These are phyloP conservation scores for Reinhardtius hippoglossoides DNA, from an alignment of 2,113 vertebrate species.

Conservation along the genomic window DNA sequence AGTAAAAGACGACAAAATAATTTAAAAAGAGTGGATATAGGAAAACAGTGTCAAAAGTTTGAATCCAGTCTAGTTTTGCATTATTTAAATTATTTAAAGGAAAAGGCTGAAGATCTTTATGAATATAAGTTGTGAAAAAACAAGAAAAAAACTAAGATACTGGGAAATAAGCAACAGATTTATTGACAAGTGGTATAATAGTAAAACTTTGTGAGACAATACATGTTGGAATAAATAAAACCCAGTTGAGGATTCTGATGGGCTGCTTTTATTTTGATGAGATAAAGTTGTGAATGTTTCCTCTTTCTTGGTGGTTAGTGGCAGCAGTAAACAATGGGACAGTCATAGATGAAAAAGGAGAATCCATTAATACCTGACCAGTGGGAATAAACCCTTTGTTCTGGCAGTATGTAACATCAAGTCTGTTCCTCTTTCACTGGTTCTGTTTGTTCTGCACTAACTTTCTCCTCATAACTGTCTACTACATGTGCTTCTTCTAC, in stretches of 20 bases:
- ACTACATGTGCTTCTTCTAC: slow-evolving; percentile 58
- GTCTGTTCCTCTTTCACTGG: background rate
- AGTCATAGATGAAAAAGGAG: background rate
- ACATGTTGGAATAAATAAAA: slow-evolving; percentile 25
- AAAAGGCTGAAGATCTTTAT: too few relatives aligned
- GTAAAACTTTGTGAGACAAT: background rate
- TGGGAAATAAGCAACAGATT: background rate
- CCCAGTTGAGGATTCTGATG: background rate
- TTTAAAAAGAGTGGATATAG: too few relatives aligned
- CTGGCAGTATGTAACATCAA: background rate
- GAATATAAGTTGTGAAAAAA: background rate
- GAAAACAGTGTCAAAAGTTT: too few relatives aligned
- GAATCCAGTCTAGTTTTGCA: too few relatives aligned
- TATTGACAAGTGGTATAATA: slow-evolving; percentile 16
- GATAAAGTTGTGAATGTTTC: background rate
- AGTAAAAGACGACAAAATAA: background rate
- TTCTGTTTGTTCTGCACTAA: background rate
- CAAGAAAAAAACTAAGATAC: background rate
- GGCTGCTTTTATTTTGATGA: slow-evolving; percentile 1
- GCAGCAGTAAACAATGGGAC: background rate
- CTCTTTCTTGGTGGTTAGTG: background rate
- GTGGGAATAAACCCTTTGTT: background rate
- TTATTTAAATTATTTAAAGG: too few relatives aligned
- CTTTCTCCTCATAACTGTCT: slow-evolving; percentile 46
- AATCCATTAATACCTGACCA: background rate